Evolutionary conservation across 2,888 invertebrate genomes (phyloP), one percentile per base, ranked within the genome.

Genomic region (Mythimna lalbum): DNA sequence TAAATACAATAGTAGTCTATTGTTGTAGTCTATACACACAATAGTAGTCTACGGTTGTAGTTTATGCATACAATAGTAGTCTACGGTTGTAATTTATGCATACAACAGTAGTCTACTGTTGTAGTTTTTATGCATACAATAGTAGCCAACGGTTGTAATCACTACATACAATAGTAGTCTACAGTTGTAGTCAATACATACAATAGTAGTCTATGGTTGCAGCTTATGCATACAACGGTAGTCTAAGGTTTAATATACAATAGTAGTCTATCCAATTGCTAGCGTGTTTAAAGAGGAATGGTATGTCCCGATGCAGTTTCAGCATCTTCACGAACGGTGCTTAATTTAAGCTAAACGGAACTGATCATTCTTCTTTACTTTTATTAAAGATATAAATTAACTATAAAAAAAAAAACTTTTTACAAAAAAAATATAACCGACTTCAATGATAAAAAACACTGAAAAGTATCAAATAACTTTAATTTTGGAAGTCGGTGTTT

Each of bases 241-340:
- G 39, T 55, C 14, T 49, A 49, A n/a, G 47, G 7, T n/a, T 19
- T 7, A 19, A 50, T 21, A 23, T 52, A 23, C 50, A 52, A 23
- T 52, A 33, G 36, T 43, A 36, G 43, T 39, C 9, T 62, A 71
- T 50, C 6, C 36, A 62, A 70, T 50, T 56, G 12, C 31, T 39
- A 17, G n/a, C 19, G 21, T 21, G 4, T n/a, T n/a, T n/a, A 39
- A 59, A 69, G 36, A 59, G 27, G 4, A 63, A n/a, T 55, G 63
- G 21, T 27, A 36, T 47, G 2, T 21, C 14, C 2, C 4, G 6
- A 3, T 36, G 23, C 23, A 36, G 47, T 47, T 33, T 21, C 7
- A 9, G 6, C 4, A 17, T 67, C 23, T 31, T 33, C 17, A 50
- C 12, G 14, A 21, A 39, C 2, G 17, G n/a, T n/a, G n/a, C n/a